These are phyloP conservation scores for Lontra canadensis DNA, from an alignment of 2,113 vertebrate species.

Conservation along the genomic window DNA sequence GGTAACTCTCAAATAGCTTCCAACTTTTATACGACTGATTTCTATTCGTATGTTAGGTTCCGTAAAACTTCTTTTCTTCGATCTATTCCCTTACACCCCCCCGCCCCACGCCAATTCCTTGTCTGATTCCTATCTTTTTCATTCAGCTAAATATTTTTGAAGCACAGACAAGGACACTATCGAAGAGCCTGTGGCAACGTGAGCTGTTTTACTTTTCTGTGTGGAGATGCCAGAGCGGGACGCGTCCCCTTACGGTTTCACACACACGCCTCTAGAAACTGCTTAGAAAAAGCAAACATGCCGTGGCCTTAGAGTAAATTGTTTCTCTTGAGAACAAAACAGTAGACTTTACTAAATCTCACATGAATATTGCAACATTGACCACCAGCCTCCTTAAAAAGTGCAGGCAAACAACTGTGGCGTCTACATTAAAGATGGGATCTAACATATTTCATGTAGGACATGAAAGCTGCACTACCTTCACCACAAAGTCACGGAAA, in stretches of 20 bases:
- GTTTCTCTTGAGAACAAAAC: conserved; percentile 75
- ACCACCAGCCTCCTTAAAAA: conserved; percentile 71
- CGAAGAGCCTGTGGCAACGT: background rate
- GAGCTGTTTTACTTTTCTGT: background rate
- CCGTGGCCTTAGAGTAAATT: conserved; percentile 75
- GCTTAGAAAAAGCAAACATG: conserved; percentile 73
- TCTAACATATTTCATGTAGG: conserved; percentile 75
- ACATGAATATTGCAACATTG: conserved; percentile 74
- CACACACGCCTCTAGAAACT: conserved; percentile 62
- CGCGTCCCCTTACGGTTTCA: conserved; percentile 4
- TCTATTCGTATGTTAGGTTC: conserved; percentile 31
- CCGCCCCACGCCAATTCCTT: background rate
- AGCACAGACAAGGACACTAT: background rate
- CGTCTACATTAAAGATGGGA: conserved; percentile 78
- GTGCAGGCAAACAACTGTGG: conserved; percentile 71
- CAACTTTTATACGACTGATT: conserved; percentile 19
- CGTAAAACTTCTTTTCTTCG: background rate
- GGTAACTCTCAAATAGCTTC: background rate
- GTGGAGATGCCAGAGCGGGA: background rate
- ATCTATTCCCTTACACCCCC: background rate
- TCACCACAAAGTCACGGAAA: conserved; percentile 78
- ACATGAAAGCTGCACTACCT: conserved; percentile 79
- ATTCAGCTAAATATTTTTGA: conserved; percentile 37
- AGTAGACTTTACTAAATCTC: conserved; percentile 73
- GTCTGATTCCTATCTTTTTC: conserved; percentile 43